A percentile compares a stretch with the other conserved stretches of the same genome.
Evolutionary conservation across 92 coral and sea anemone genomes (phyloP).

Genomic region (Porites cylindrica): DNA sequence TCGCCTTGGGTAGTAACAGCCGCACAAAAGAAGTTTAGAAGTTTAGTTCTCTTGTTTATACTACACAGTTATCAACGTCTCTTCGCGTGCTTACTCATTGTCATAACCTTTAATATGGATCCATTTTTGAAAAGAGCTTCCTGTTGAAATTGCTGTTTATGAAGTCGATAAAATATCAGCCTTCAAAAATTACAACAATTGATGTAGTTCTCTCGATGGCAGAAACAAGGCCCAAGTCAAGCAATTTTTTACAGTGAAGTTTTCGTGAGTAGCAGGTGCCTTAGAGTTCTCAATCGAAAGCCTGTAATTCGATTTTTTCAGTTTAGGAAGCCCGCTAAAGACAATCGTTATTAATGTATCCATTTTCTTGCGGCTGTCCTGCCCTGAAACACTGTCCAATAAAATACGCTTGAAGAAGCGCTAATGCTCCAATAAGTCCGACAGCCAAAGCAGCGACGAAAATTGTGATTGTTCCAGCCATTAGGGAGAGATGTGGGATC

Average conservation of each 20-base stretch:
- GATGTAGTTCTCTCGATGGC: not conserved
- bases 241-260: not conserved
- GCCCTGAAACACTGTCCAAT: slow-evolving; percentile 94
- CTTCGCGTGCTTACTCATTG: not conserved
- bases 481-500: slow-evolving; percentile 4
- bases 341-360: slow-evolving; percentile 63
- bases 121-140: not conserved
- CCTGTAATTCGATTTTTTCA: not conserved
- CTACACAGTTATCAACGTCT: not conserved
- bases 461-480: slow-evolving; percentile 85
- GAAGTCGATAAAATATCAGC: too few species aligned
- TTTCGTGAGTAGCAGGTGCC: not conserved
- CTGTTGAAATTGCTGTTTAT: not conserved
- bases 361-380: slow-evolving; percentile 98
- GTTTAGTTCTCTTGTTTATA: not conserved
- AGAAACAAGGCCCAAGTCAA: not conserved
- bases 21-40: not conserved
- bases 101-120: not conserved
- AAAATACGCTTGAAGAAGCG: slow-evolving; percentile 95
- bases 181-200: too few species aligned
- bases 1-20: not conserved
- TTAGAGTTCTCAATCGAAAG: not conserved
- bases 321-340: not conserved
- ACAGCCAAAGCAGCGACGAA: slow-evolving; percentile 86
- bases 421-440: slow-evolving; percentile 90